Evolutionary conservation across 2,797 vertebrate species (phyloP).

Genomic region (Molossus molossus): DNA sequence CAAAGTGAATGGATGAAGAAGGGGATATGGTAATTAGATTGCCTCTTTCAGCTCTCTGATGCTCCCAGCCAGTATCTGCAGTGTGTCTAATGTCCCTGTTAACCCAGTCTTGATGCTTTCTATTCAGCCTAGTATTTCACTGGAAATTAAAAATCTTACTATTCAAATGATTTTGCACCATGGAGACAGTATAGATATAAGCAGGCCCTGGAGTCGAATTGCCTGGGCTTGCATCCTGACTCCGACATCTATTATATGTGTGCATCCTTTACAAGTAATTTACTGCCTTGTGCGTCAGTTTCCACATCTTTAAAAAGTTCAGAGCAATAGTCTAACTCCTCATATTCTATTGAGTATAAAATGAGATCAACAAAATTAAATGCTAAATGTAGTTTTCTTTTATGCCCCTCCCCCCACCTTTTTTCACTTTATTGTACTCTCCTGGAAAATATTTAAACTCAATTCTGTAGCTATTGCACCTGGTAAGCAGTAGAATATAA

Average conservation of each 20-base stretch:
- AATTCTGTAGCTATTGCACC: background rate
- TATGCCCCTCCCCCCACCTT: background rate
- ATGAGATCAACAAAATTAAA: background rate
- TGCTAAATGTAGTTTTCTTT: background rate
- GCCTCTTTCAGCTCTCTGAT: background rate
- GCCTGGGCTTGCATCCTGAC: background rate
- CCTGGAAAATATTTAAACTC: background rate
- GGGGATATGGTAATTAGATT: no score
- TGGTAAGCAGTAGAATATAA: background rate
- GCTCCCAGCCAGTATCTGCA: background rate
- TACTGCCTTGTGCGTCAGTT: background rate
- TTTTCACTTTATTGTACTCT: background rate
- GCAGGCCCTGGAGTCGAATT: background rate
- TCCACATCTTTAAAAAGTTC: background rate
- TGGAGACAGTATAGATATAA: background rate
- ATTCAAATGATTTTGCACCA: background rate
- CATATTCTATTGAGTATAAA: background rate
- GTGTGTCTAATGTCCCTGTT: background rate
- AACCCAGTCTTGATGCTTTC: background rate
- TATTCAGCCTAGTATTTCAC: background rate
- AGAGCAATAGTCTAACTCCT: background rate
- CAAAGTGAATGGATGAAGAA: background rate
- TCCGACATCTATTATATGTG: background rate
- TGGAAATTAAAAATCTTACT: background rate
- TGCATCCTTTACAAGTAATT: background rate